phyloP scores from a whole-genome alignment of 2,888 invertebrate species.

The Tillus elongatus region DNA sequence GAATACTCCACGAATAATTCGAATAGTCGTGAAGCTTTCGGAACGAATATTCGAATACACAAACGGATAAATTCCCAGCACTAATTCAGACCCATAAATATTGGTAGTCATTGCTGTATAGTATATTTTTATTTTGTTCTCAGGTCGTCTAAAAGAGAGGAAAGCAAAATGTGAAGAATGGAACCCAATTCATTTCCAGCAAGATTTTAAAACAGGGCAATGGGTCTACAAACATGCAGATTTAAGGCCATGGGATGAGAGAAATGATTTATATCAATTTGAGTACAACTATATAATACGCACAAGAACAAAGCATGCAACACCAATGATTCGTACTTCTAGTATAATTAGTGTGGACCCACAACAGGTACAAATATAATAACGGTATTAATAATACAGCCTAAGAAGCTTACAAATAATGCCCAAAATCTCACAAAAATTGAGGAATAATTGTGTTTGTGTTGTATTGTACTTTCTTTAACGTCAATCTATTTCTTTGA shows the following conservation, averaged over 20 bases:
- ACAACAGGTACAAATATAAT: constrained; percentile 28
- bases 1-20: too few species aligned
- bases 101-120: neutral
- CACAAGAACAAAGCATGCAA: constrained; percentile 66
- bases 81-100: too few species aligned
- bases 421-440: too few species aligned
- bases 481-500: too few species aligned
- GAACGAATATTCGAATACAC: too few species aligned
- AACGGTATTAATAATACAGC: too few species aligned
- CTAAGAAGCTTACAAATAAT: too few species aligned
- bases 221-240: constrained; percentile 75
- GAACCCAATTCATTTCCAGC: constrained; percentile 66
- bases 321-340: constrained; percentile 62
- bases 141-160: constrained; percentile 55
- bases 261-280: constrained; percentile 79
- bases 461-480: neutral
- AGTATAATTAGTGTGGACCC: constrained; percentile 62
- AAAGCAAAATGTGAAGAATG: constrained; percentile 57
- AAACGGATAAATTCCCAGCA: too few species aligned
- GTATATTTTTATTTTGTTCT: constrained; percentile 11
- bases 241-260: constrained; percentile 78
- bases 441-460: constrained; percentile 6
- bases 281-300: constrained; percentile 73
- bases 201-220: constrained; percentile 44
- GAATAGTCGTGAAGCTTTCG: too few species aligned